These are phyloP conservation scores for Drosophila acutilabella DNA, from an alignment of 2,888 invertebrate species.

Conservation along the genomic window DNA sequence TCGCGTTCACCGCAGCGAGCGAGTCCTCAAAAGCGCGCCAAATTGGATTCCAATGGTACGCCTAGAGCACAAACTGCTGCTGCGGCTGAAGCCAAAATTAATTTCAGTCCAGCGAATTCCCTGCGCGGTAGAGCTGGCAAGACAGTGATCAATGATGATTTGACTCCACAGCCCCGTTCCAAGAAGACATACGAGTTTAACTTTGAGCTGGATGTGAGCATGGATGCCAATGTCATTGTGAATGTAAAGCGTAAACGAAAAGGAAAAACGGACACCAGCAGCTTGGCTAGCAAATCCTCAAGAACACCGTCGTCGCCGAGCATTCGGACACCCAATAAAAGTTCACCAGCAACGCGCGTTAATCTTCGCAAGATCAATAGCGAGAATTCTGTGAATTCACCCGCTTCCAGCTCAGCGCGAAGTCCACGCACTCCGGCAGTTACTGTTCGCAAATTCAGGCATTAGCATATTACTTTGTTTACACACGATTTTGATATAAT, in stretches of 20 bases:
- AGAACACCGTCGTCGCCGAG: conserved; percentile 37
- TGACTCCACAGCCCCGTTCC: conserved; percentile 82
- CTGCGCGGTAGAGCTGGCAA: conserved; percentile 77
- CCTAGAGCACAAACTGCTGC: conserved; percentile 33
- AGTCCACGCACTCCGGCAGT: conserved; percentile 78
- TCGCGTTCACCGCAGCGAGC: conserved; percentile 26
- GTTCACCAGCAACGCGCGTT: conserved; percentile 75
- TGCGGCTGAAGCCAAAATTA: conserved; percentile 56
- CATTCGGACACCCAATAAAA: conserved; percentile 20
- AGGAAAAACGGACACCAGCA: conserved; percentile 4
- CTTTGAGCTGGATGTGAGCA: conserved; percentile 84
- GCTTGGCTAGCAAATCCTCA: conserved; percentile 1
- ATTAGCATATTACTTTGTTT: conserved; percentile 35
- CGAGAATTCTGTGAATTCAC: conserved; percentile 21
- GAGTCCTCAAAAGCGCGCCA: conserved; percentile 52
- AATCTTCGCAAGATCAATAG: conserved; percentile 77
- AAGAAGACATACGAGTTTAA: conserved; percentile 84
- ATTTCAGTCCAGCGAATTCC: conserved; percentile 78
- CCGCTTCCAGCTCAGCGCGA: conserved; percentile 42
- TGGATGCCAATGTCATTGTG: conserved; percentile 85
- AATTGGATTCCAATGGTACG: conserved; percentile 41
- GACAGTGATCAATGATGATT: conserved; percentile 82
- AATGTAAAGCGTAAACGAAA: conserved; percentile 84
- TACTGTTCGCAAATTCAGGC: conserved; percentile 72
- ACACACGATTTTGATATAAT: neutral